A percentile compares a stretch with the other conserved stretches of the same genome.
Conservation (phyloP, 2,797 vertebrate genomes). For the Myotis daubentonii region DNA sequence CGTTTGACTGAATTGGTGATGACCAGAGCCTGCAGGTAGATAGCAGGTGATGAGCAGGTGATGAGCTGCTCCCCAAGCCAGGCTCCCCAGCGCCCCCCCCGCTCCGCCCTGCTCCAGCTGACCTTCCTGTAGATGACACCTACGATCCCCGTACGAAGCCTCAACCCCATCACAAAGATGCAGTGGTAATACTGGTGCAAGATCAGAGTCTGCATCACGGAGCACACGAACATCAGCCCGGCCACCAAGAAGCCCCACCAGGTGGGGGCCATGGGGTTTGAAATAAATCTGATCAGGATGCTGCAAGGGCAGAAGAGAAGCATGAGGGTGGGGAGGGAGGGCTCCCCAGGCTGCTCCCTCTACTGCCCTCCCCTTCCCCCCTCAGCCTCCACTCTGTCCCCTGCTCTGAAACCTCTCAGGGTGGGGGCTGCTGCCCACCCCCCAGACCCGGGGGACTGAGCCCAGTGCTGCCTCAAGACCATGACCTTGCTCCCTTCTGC, state of each 20-base stretch:
- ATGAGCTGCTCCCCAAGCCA: background rate
- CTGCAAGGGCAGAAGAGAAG: conserved; percentile 80
- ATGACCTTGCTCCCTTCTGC: background rate
- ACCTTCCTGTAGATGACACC: conserved; percentile 98
- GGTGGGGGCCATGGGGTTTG: conserved; percentile 85
- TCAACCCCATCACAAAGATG: conserved; percentile 93
- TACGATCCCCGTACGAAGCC: conserved; percentile 91
- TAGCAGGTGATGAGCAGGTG: background rate
- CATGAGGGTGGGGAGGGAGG: background rate
- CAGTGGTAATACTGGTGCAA: conserved; percentile 95
- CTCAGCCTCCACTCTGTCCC: background rate
- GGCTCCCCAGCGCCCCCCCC: background rate
- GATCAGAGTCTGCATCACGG: conserved; percentile 92
- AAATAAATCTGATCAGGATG: conserved; percentile 92
- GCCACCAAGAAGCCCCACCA: conserved; percentile 97
- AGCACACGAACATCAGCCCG: conserved; percentile 93
- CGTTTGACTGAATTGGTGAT: conserved; percentile 96
- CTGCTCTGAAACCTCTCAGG: background rate
- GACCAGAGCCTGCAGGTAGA: conserved; percentile 88
- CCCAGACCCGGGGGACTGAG: background rate
- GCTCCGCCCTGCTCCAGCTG: conserved; percentile 32
- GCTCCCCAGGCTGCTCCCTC: background rate
- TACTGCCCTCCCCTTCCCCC: no score
- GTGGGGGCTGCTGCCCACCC: background rate
- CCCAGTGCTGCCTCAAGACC: background rate